phyloP scores from a whole-genome alignment of 2,113 vertebrate species.

The Hoplias malabaricus region DNA sequence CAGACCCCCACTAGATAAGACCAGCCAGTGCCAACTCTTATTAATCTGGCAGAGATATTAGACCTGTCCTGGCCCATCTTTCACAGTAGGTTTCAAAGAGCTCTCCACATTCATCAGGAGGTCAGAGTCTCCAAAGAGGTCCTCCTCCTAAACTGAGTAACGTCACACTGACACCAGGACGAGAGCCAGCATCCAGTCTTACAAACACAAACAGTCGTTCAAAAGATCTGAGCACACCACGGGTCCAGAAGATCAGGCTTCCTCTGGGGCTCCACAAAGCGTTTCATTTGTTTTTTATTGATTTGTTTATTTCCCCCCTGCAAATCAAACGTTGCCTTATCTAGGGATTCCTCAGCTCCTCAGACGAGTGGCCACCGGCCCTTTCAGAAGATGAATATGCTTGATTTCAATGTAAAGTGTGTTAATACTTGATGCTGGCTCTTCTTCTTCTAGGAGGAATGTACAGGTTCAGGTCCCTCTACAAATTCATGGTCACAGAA shows the following conservation, averaged over 20 bases:
- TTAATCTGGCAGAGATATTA: not conserved
- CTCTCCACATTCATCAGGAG: not conserved
- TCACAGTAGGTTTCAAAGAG: not conserved
- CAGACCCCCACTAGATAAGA: not conserved
- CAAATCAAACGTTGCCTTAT: slow-evolving; percentile 29
- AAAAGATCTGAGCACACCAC: not conserved
- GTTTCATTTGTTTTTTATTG: not conserved
- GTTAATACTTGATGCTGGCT: too few relatives aligned
- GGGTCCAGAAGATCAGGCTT: not conserved
- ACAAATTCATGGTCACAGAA: not conserved
- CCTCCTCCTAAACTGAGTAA: not conserved
- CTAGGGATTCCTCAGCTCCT: slow-evolving; percentile 32
- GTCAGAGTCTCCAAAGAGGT: not conserved
- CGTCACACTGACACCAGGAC: not conserved
- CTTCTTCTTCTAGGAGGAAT: not conserved
- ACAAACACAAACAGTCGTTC: slow-evolving; percentile 15
- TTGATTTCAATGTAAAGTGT: not conserved
- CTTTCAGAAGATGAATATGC: too few relatives aligned
- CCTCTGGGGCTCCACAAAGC: not conserved
- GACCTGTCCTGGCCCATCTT: not conserved
- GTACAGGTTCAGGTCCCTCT: not conserved
- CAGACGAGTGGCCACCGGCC: not conserved
- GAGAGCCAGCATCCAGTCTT: not conserved
- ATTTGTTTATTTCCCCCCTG: not conserved
- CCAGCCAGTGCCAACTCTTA: not conserved